Base-by-base conservation (phyloP, 1,140 invertebrate species). In the Trachymyrmex cornetzi region DNA sequence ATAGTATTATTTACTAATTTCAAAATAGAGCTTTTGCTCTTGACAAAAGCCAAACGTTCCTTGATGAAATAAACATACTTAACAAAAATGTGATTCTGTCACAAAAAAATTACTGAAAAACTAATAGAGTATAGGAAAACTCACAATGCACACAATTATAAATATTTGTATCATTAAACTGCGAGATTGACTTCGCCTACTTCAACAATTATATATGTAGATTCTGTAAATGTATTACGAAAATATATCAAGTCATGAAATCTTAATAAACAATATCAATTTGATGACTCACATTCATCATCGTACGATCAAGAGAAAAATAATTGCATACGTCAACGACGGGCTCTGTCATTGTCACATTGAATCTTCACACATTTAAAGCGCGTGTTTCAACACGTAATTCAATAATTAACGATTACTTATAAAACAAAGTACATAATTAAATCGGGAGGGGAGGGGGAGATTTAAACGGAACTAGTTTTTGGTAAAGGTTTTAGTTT, bases 401-500 rank as follows among this genome's bases (percentile, higher is more conserved):
- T 19, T 19, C 63, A n/a, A 79, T n/a, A 66, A 19, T 53, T 71
- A 80, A 80, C 61, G 9, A 80, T 80, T 55, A 85, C n/a, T 22
- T 50, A 34, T 64, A 61, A 61, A 69, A 64, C 3, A 63, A 67
- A 86, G 38, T 44, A 69, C 67, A 24, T 30, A 48, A 67, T 66
- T 22, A 82, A 88, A 88, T 66, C n/a, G 66, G 38, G 66, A 22
- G 50, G 30, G n/a, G 22, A 24, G 53, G 30, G 5, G 48, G 48
- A 50, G 14, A 50, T 50, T 93, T 93, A 93, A 67, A 93, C 93
- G 34, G 93, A 95, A 69, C 92, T 94, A 66, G 95, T 95, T 93
- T 96, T 96, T 67, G 95, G 95, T 85, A 93, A 89, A 92, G 95
- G 85, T 91, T 94, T 92, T 88, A 92, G 88, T 91, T 93, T 89